These are phyloP conservation scores for Drosophila recens DNA, from an alignment of 2,888 invertebrate genomes.

Conservation along the genomic window DNA sequence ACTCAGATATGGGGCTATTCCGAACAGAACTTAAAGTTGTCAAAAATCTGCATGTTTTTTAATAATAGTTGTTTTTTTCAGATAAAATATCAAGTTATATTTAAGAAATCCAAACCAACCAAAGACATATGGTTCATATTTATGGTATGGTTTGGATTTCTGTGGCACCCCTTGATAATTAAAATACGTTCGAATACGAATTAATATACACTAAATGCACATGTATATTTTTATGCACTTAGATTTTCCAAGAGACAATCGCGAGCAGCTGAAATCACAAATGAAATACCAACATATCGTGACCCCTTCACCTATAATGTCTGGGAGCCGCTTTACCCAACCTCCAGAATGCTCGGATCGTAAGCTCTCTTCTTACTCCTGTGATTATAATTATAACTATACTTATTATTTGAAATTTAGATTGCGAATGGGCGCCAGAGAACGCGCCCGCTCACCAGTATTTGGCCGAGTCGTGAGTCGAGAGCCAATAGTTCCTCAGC, in stretches of 20 bases:
- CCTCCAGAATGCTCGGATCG: constrained; percentile 87
- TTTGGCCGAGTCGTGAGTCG: constrained; percentile 91
- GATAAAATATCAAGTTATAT: background rate
- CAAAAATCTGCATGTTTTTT: too few species aligned
- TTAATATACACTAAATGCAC: too few species aligned
- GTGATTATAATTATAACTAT: background rate
- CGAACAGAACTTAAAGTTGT: too few species aligned
- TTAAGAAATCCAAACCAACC: too few species aligned
- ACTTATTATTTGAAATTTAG: constrained; percentile 64
- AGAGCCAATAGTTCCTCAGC: constrained; percentile 86
- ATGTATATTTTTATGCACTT: background rate
- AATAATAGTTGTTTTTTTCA: background rate
- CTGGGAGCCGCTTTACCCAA: constrained; percentile 90
- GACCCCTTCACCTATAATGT: constrained; percentile 93
- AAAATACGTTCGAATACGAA: too few species aligned
- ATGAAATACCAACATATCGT: constrained; percentile 93
- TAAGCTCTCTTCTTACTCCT: constrained; percentile 81
- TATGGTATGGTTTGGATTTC: too few species aligned
- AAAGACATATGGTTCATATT: too few species aligned
- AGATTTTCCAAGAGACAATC: constrained; percentile 94
- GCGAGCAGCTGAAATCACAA: constrained; percentile 93
- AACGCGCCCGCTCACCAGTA: constrained; percentile 86
- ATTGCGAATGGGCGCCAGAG: constrained; percentile 84
- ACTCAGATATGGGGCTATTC: too few species aligned
- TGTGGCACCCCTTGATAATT: too few species aligned